Evolutionary conservation across 53 echinoderm and acorn worm genomes (phyloP).

Genomic region (Paracentrotus lividus): DNA sequence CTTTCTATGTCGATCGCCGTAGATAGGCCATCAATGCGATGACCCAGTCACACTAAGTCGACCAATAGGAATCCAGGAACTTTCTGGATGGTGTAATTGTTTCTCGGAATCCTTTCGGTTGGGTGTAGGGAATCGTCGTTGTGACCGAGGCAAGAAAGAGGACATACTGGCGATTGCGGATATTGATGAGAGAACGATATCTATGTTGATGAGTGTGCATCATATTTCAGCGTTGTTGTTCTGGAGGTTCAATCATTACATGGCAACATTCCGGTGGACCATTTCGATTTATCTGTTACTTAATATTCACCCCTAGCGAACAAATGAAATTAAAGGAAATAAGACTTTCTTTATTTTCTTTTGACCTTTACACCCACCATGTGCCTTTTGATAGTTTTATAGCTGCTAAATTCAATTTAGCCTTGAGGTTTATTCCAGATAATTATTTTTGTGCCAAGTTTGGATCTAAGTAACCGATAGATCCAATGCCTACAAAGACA

Average conservation of each 20-base stretch:
- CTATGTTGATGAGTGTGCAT: background rate
- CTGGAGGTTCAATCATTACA: background rate
- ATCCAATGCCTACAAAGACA: background rate
- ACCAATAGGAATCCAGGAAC: too few species aligned
- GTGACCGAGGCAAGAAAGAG: background rate
- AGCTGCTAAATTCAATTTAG: background rate
- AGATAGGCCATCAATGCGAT: background rate
- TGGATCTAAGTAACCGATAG: background rate
- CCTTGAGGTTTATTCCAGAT: background rate
- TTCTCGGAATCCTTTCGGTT: too few species aligned
- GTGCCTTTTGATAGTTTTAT: background rate
- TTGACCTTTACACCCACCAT: background rate
- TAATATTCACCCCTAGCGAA: background rate
- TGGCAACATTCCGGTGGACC: background rate
- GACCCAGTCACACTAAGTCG: too few species aligned
- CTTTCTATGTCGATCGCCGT: background rate
- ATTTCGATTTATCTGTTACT: constrained; percentile 8
- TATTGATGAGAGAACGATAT: background rate
- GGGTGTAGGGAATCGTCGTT: too few species aligned
- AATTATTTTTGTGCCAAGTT: background rate
- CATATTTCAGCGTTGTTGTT: constrained; percentile 20
- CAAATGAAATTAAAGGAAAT: constrained; percentile 7
- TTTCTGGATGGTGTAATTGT: too few species aligned
- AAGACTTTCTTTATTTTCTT: background rate
- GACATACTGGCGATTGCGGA: background rate